Base-by-base conservation (phyloP, 2,888 invertebrate genomes). In the Hedya salicella region DNA sequence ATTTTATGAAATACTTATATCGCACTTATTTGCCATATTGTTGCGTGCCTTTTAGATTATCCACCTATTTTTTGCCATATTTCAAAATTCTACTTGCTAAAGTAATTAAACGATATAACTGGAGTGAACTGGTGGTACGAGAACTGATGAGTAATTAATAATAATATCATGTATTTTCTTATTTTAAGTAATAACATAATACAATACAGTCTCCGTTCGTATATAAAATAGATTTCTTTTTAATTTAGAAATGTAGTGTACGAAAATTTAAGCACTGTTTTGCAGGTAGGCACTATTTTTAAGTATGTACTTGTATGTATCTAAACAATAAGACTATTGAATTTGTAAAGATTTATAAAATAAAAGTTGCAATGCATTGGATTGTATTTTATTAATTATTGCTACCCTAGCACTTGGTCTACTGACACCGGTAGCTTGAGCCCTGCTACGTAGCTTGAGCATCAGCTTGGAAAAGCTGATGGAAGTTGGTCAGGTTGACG, bases 301-400 rank as follows among this genome's bases (percentile, higher is more conserved):
- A 44, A 30, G n/a, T 53, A 46, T 48, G 16, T 62, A 62, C 39
- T 56, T 39, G 39, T 56, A 49, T 62, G 11, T 36, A 52, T 59
- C 19, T 32, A 11, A 36, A 40, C 50, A 44, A 40, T 65, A 65
- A 65, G 65, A 48, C 39, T 53, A 65, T 65, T 65, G 65, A 65
- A 65, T 65, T 65, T 65, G 65, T 65, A 65, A 65, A 65, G 65
- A 60, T 65, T 65, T 65, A 65, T 65, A 65, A 46, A 64, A 65
- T 53, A 53, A 59, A 56, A 57, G 57, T 57, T 56, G 44, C 13
- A 32, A 57, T 32, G n/a, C n/a, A 30, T 32, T 46, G n/a, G 14
- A 14, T 44, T 14, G 11, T 56, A 19, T 17, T 19, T 16, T 52
- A 36, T 52, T 39, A n/a, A 2, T n/a, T n/a, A n/a, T n/a, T n/a